These are phyloP conservation scores for Varanus komodoensis DNA, from an alignment of 2,113 vertebrate species.

Conservation along the genomic window DNA sequence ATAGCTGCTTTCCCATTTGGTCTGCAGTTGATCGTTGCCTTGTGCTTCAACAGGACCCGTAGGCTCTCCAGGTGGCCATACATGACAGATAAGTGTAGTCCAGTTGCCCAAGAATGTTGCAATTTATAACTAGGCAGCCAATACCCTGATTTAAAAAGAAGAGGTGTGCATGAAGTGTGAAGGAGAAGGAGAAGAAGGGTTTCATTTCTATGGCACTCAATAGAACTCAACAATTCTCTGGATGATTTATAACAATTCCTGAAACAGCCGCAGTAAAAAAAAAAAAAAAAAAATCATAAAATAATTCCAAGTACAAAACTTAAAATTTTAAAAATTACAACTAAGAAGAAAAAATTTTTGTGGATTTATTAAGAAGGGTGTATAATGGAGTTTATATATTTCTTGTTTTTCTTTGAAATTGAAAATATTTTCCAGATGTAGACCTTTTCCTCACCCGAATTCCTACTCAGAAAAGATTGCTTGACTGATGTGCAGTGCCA, in stretches of 20 bases:
- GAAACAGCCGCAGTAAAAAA: too few species aligned
- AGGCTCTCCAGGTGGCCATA: constrained; percentile 89
- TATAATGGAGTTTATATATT: too few species aligned
- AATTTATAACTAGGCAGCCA: constrained; percentile 95
- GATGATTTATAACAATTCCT: too few species aligned
- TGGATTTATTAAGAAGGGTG: too few species aligned
- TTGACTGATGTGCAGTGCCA: background rate
- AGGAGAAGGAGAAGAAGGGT: too few species aligned
- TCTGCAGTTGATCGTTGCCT: constrained; percentile 88
- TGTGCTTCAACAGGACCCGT: constrained; percentile 84
- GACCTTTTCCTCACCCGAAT: background rate
- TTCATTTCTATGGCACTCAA: too few species aligned
- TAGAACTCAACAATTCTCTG: too few species aligned
- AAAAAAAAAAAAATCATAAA: too few species aligned
- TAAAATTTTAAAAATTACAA: too few species aligned
- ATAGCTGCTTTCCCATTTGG: constrained; percentile 97
- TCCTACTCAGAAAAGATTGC: background rate
- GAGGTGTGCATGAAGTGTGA: too few species aligned
- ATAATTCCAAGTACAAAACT: too few species aligned
- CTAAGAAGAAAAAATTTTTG: too few species aligned
- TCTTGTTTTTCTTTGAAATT: background rate
- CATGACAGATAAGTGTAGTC: constrained; percentile 91
- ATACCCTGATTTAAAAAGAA: constrained; percentile 82
- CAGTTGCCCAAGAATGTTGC: constrained; percentile 94
- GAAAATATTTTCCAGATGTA: background rate